Evolutionary conservation across 2,888 invertebrate species (phyloP), one percentile per base, ranked within the genome.

Genomic region (Noctuana brunneofusca): DNA sequence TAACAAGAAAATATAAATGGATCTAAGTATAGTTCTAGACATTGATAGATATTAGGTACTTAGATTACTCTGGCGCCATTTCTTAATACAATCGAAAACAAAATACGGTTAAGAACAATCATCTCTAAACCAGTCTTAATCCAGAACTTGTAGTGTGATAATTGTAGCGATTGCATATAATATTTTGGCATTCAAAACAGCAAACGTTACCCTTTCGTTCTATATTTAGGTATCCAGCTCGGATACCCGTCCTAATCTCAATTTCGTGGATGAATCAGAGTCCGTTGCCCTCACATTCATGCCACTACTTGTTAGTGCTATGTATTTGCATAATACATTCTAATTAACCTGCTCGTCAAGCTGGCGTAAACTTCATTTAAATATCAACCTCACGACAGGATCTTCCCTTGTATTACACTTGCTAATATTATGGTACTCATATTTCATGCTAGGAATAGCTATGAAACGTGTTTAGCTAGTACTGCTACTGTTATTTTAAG

Each of bases 291-390:
- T 68, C 68, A 65, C 68, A 67, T 68, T 68, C 70, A 69, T 67
- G 68, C 69, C 64, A 68, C 69, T 65, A 32, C 53, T 62, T 62
- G 62, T 64, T 65, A 62, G 65, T 38, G 38, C 38, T 38, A 38
- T 65, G 63, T 64, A 64, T 83, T 80, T 78, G 77, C 85, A 87
- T 87, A 80, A 81, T 82, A 84, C 80, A 84, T 84, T 84, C 84
- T 80, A 84, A 86, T 88, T 86, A 84, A 79, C 74, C 75, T 76
- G 79, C 81, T 71, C 74, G 81, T 83, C 81, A 83, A 82, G 76
- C 75, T 79, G 74, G 73, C 74, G 80, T 77, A 75, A 79, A 77
- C 73, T 74, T 75, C 69, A 88, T 89, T 88, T 86, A 75, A 88
- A 87, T 87, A 85, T 78, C 77, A 79, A 78, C 72, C 76, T 79